Evolutionary conservation across 64 coral and sea anemone genomes (phyloP).

Genomic region (Dendronephthya gigantea): DNA sequence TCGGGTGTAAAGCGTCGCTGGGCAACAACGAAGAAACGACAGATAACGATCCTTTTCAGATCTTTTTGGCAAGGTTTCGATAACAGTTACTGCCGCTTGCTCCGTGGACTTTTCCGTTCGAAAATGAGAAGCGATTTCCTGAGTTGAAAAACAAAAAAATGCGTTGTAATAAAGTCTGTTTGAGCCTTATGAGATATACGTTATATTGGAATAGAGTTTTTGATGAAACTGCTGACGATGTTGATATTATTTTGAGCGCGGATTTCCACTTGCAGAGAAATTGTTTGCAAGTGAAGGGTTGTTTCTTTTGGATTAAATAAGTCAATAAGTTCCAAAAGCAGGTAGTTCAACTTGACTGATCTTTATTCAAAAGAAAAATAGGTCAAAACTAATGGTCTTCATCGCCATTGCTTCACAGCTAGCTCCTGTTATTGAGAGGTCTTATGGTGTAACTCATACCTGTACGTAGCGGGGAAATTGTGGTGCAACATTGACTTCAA

Average conservation of each 20-base stretch:
- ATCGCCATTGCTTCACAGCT: slow-evolving; percentile 32
- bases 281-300: no score
- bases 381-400: slow-evolving; percentile 18
- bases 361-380: no score
- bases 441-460: slow-evolving; percentile 16
- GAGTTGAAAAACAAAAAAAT: no score
- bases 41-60: neutral
- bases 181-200: no score
- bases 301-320: no score
- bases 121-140: neutral
- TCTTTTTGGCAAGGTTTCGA: neutral
- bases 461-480: slow-evolving; percentile 41
- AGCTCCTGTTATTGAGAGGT: slow-evolving; percentile 28
- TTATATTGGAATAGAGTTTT: no score
- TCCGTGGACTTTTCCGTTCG: neutral
- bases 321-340: no score
- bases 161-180: no score
- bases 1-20: neutral
- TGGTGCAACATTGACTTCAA: slow-evolving; percentile 57
- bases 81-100: neutral
- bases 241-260: no score
- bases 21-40: slow-evolving; percentile 10
- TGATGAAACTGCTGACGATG: no score
- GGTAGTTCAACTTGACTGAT: no score
- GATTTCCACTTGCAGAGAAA: no score